Conservation (phyloP, 2,113 vertebrate species). For the Pholis gunnellus region DNA sequence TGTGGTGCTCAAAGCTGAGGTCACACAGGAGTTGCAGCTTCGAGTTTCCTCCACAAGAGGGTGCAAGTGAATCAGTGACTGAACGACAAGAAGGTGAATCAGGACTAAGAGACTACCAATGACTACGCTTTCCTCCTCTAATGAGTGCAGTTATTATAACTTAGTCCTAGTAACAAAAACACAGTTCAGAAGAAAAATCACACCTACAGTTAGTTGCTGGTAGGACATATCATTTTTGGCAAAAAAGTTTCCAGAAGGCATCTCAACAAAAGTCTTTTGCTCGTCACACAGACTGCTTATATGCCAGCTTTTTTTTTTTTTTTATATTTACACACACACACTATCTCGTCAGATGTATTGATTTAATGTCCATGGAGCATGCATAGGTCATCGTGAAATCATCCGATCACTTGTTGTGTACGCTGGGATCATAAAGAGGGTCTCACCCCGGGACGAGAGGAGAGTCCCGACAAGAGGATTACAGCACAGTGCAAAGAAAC, state of each 20-base stretch:
- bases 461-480: constrained; percentile 49
- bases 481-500: constrained; percentile 78
- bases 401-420: constrained; percentile 59
- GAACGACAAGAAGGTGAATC: constrained; percentile 58
- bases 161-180: constrained; percentile 68
- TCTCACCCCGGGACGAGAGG: constrained; percentile 31
- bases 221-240: constrained; percentile 77
- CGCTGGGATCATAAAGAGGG: constrained; percentile 50
- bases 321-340: constrained; percentile 70
- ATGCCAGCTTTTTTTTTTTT: constrained; percentile 42
- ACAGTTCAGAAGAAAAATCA: constrained; percentile 62
- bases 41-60: constrained; percentile 68
- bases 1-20: not conserved
- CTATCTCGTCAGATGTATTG: constrained; percentile 70
- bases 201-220: constrained; percentile 79
- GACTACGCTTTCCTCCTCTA: constrained; percentile 68
- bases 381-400: constrained; percentile 81
- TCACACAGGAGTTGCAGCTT: constrained; percentile 52
- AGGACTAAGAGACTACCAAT: constrained; percentile 65
- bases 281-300: constrained; percentile 51
- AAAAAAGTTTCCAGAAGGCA: constrained; percentile 78
- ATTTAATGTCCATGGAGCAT: constrained; percentile 83
- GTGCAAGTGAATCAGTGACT: constrained; percentile 61
- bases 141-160: constrained; percentile 75
- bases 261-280: constrained; percentile 56